Base-by-base conservation (phyloP, 2,888 invertebrate species). In the Drosophila picticornis region DNA sequence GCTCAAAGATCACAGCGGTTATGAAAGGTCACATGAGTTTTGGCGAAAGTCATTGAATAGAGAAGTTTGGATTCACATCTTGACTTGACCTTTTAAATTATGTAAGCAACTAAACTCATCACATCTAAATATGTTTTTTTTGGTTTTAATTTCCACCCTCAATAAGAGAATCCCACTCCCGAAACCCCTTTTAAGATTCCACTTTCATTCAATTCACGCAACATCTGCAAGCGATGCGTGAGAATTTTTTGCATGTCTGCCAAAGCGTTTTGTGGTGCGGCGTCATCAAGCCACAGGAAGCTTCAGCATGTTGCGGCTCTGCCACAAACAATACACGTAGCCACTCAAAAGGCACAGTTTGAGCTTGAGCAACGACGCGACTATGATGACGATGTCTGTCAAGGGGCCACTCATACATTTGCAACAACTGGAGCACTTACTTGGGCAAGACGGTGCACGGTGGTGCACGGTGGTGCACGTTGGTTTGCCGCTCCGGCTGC, bases 361-460 rank as follows among this genome's bases (percentile, higher is more conserved):
- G 86, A 71, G 86, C 73, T 77, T 81, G 25, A 25, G 67, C 46
- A 72, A 60, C 67, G 53, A 56, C 76, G 64, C 72, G 56, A 56
- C 13, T 64, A 53, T 22, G 64, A 53, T 31, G 70, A 72, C 69
- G 80, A 91, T 86, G 84, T 90, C 90, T 87, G 91, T 90, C 85
- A 89, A 90, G 90, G 75, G 84, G 78, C 88, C 91, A 90, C 91
- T 90, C 84, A 84, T 90, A 81, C 81, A 87, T 89, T 90, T 89
- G 90, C 82, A 87, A 90, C 90, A 86, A 81, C 89, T 90, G 70
- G 71, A 90, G 84, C 19, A 46, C 46, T 46, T 74, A 75, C 61
- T 69, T 22, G 0, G 51, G 57, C 40, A 19, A 52, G 61, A 38
- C 27, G 66, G 67, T 73, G 51, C 62, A 40, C 50, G 80, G 67